Evolutionary conservation across 2,888 invertebrate genomes (phyloP), one percentile per base, ranked within the genome.

Genomic region (Frankliniella intonsa): DNA sequence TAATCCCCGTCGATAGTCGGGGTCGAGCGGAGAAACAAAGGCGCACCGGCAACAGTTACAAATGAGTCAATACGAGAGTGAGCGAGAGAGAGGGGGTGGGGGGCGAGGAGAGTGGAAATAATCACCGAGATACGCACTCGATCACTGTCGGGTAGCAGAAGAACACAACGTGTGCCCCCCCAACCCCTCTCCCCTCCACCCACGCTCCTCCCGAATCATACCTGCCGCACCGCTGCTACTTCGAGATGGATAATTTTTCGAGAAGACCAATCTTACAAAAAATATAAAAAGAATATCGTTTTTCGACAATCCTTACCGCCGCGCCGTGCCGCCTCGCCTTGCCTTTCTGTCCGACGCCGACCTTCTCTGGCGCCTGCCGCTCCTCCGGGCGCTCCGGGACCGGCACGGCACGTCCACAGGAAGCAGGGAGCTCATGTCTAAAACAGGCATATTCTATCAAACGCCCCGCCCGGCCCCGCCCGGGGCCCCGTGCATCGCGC

Each of bases 391-490:
- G 55, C 55, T 17, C 55, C 14, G 55, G 55, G 55, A 55, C 14
- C 55, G 55, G 55, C 14, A 14, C 38, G 62, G 14, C 22, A 22
- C 69, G n/a, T 25, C 69, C 25, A 76, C 69, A n/a, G 69, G 69
- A 76, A 76, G 69, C 69, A 55, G 17, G 14, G 55, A 14, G 55
- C 38, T 14, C 55, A 76, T 76, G 69, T 25, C 69, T 76, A 76
- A 76, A 76, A 76, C 69, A 22, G 69, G 69, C 69, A 25, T 25
- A 76, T 76, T 76, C 69, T 76, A 76, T 76, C 69, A 76, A 76
- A 76, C 69, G 69, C 69, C 22, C 22, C 22, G n/a, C 69, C 7
- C 51, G 51, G 12, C n/a, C 51, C 51, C 51, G 51, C 51, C 12
- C 51, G 10, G n/a, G n/a, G n/a, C n/a, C n/a, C 38, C 38, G 38